Base-by-base conservation (phyloP, 2,888 invertebrate species). In the Reticulitermes lucifugus region DNA sequence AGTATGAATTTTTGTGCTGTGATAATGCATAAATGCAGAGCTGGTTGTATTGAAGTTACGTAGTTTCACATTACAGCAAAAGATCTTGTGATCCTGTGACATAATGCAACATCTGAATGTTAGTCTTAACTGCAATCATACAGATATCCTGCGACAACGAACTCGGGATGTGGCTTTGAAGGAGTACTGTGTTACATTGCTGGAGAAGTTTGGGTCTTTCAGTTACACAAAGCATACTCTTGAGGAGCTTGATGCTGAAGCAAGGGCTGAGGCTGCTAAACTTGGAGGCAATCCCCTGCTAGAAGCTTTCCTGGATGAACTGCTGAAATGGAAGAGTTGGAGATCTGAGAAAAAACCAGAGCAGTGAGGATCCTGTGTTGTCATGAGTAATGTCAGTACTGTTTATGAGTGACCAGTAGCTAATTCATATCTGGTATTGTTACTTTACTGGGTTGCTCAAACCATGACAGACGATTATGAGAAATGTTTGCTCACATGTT, bases 141-240 rank as follows among this genome's bases (percentile, higher is more conserved):
- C 89, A 97, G 97, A 97, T 90, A 98, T 99, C 90, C 91, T 99
- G 51, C 93, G 98, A 21, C 98, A 99, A 90, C 93, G 98, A 87
- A 98, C 98, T 0, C 95, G 94, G 86, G 97, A 98, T 89, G 93
- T 96, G 83, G 97, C 98, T 90, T 97, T 99, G 87, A 99, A 99
- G 92, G 95, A 95, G 86, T 98, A 98, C 91, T 98, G 98, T 91
- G 96, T 99, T 80, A 94, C 95, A 51, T 91, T 98, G 85, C 90
- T 99, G 88, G 96, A 98, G 89, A 95, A 96, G 88, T 93, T 95
- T 89, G 98, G 98, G 87, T 98, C 98, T 88, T 98, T 99, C 91
- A 93, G 94, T 83, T 97, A 98, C 90, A 98, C 98, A 1, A 92
- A 95, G 86, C 91, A 94, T 87, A 95, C 94, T n/a, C 92, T 99